Conservation (phyloP, 2,888 invertebrate genomes). For the Drosophila ezoana region DNA sequence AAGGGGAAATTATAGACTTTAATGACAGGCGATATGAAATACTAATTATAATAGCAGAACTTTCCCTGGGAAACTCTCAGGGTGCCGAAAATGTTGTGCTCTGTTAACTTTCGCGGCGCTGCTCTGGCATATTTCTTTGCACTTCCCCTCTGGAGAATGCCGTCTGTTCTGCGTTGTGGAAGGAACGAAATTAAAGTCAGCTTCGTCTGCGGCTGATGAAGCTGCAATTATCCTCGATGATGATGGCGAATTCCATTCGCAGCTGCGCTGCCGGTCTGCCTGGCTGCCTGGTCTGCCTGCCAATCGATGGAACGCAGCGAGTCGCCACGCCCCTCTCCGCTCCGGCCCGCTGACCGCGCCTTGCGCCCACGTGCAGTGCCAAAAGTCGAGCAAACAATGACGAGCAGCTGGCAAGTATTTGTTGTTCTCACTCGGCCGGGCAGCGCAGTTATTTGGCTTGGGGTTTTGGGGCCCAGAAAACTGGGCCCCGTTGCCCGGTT, state of each 20-base stretch:
- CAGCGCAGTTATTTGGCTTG: conserved; percentile 37
- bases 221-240: conserved; percentile 75
- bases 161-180: conserved; percentile 4
- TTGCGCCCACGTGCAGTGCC: conserved; percentile 57
- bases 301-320: conserved; percentile 31
- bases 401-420: conserved; percentile 76
- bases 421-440: conserved; percentile 67
- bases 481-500: conserved; percentile 36
- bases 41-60: conserved; percentile 12
- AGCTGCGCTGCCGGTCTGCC: conserved; percentile 47
- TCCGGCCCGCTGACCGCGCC: conserved; percentile 2
- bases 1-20: not conserved
- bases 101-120: conserved; percentile 20
- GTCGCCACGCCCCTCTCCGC: not conserved
- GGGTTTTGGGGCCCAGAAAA: conserved; percentile 10
- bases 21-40: conserved; percentile 7
- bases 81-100: not conserved
- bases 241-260: conserved; percentile 77
- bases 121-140: conserved; percentile 18
- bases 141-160: conserved; percentile 4
- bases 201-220: conserved; percentile 37
- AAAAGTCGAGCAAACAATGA: conserved; percentile 72
- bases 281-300: conserved; percentile 1
- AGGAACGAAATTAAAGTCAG: conserved; percentile 28
- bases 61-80: conserved; percentile 38